Evolutionary conservation across 2,797 vertebrate species (phyloP).

Genomic region (Propithecus perrieri): DNA sequence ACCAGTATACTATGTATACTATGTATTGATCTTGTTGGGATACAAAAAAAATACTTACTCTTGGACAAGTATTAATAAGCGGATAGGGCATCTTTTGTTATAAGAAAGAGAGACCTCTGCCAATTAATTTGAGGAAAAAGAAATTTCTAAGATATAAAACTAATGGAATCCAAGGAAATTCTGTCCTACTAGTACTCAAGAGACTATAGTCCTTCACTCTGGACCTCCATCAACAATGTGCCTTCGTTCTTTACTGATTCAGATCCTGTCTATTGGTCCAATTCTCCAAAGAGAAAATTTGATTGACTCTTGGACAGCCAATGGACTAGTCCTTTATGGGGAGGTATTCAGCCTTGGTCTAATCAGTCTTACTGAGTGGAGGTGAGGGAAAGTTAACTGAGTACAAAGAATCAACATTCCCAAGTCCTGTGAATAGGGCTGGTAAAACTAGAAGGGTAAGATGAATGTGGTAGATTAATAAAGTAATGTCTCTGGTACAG

Average conservation of each 20-base stretch:
- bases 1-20: not conserved
- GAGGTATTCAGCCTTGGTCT: not conserved
- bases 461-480: not conserved
- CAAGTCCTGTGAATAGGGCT: not conserved
- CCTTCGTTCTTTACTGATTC: not conserved
- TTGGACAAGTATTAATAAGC: not conserved
- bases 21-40: not conserved
- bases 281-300: not conserved
- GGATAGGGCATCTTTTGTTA: not conserved
- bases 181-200: not conserved
- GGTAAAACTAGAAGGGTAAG: constrained; percentile 1
- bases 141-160: not conserved
- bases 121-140: not conserved
- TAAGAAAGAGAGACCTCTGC: not conserved
- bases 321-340: not conserved
- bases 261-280: not conserved
- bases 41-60: not conserved
- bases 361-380: not conserved
- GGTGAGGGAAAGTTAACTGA: constrained; percentile 10
- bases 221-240: not conserved
- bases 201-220: not conserved
- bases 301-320: not conserved
- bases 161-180: not conserved
- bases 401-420: not conserved
- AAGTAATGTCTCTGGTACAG: not conserved